Evolutionary conservation across 2,888 invertebrate species (phyloP).

Genomic region (Actias luna): DNA sequence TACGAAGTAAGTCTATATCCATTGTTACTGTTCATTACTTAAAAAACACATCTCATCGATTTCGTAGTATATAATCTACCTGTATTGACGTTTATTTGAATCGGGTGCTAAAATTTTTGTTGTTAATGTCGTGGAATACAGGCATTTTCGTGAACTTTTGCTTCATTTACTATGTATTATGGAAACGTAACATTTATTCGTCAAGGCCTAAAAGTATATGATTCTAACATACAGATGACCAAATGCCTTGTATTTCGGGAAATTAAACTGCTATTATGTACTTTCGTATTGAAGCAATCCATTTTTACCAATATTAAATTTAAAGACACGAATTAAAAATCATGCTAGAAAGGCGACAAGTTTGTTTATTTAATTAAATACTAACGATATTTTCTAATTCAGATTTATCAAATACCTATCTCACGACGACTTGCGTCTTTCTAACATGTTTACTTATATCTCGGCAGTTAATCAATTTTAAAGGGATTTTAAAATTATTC

Average conservation of each 20-base stretch:
- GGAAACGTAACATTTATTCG: constrained; percentile 9
- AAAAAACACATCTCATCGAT: constrained; percentile 30
- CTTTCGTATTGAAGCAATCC: background rate
- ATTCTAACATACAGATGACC: constrained; percentile 38
- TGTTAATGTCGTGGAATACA: constrained; percentile 50
- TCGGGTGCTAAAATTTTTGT: constrained; percentile 54
- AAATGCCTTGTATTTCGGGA: constrained; percentile 57
- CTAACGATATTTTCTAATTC: background rate
- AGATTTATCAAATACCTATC: background rate
- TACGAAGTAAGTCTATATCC: constrained; percentile 35
- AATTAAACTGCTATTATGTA: constrained; percentile 22
- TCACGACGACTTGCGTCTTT: constrained; percentile 5
- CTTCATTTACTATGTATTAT: constrained; percentile 22
- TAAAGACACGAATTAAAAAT: constrained; percentile 12
- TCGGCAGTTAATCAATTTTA: constrained; percentile 48
- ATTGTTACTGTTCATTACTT: constrained; percentile 38
- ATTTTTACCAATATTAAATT: constrained; percentile 22
- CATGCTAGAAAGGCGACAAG: background rate
- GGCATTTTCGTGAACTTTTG: constrained; percentile 50
- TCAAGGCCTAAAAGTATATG: constrained; percentile 41
- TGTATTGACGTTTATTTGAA: constrained; percentile 41
- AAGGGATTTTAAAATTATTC: constrained; percentile 77
- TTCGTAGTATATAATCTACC: constrained; percentile 37
- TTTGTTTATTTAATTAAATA: background rate
- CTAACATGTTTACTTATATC: constrained; percentile 20